A percentile compares a stretch with the other conserved stretches of the same genome.
phyloP scores from a whole-genome alignment of 2,113 vertebrate species.

The Miniopterus natalensis region DNA sequence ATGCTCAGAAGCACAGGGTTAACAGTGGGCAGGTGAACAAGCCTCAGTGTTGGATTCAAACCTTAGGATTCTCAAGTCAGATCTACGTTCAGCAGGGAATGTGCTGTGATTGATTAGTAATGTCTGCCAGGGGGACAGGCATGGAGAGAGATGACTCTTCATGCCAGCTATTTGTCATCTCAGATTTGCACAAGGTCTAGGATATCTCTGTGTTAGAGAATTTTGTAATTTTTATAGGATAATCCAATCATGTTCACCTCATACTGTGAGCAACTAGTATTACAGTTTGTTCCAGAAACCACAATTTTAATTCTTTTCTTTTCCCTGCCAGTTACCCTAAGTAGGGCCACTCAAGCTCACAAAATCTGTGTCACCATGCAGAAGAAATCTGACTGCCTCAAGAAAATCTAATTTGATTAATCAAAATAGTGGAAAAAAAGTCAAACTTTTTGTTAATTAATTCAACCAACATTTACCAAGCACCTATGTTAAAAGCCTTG shows the following conservation, averaged over 20 bases:
- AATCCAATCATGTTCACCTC: not conserved
- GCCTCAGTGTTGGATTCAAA: not conserved
- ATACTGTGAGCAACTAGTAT: not conserved
- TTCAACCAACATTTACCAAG: not conserved
- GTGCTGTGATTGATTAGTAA: not conserved
- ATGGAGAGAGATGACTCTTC: not conserved
- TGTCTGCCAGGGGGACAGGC: not conserved
- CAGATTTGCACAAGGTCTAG: not conserved
- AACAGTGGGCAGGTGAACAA: not conserved
- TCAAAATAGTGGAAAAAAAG: conserved; percentile 6
- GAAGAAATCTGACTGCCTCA: conserved; percentile 22
- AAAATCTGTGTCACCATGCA: conserved; percentile 11
- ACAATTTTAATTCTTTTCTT: not conserved
- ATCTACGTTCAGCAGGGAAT: not conserved
- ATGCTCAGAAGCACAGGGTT: not conserved
- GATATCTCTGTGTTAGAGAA: not conserved
- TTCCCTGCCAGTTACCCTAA: not conserved
- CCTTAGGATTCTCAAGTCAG: not conserved
- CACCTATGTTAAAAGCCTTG: not conserved
- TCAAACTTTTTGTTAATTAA: conserved; percentile 38
- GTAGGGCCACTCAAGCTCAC: not conserved
- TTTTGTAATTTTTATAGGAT: not conserved
- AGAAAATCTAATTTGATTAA: conserved; percentile 59
- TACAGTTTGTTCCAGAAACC: not conserved
- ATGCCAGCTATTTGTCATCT: not conserved